Evolutionary conservation across 2,113 vertebrate genomes (phyloP).

Genomic region (Crotalus horridus): DNA sequence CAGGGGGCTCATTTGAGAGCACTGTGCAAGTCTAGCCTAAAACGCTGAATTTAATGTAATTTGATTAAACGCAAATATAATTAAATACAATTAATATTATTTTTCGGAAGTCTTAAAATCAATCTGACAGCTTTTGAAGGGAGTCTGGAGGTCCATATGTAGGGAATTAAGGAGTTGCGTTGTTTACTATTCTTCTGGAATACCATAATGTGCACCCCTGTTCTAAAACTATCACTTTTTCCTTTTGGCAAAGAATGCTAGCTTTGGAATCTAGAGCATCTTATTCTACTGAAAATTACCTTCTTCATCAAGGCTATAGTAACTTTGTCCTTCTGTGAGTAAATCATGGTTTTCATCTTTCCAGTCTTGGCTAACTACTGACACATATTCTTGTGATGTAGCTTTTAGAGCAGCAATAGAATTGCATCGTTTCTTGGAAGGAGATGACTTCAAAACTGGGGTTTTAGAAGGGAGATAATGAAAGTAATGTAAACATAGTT

Average conservation of each 20-base stretch:
- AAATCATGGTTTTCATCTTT: conserved; percentile 76
- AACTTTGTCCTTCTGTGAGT: conserved; percentile 85
- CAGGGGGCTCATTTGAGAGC: neutral
- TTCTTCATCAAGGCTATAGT: conserved; percentile 91
- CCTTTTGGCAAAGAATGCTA: neutral
- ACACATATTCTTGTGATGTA: conserved; percentile 90
- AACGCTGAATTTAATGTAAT: neutral
- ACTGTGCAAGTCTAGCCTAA: neutral
- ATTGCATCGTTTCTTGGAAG: conserved; percentile 88
- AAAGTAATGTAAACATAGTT: conserved; percentile 18
- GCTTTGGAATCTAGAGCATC: neutral
- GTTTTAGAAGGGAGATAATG: conserved; percentile 39
- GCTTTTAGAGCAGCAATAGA: conserved; percentile 90
- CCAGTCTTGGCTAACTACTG: conserved; percentile 77
- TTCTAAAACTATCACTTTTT: neutral
- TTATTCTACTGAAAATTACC: conserved; percentile 68
- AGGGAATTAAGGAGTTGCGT: neutral
- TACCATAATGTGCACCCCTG: neutral
- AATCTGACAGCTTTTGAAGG: neutral
- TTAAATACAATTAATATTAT: neutral
- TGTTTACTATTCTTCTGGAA: neutral
- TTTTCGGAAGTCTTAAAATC: neutral
- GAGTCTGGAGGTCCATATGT: neutral
- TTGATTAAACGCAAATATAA: neutral
- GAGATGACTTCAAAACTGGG: conserved; percentile 87